Evolutionary conservation across 2,797 vertebrate genomes (phyloP), one percentile per base, ranked within the genome.

Genomic region (Lerista edwardsae): DNA sequence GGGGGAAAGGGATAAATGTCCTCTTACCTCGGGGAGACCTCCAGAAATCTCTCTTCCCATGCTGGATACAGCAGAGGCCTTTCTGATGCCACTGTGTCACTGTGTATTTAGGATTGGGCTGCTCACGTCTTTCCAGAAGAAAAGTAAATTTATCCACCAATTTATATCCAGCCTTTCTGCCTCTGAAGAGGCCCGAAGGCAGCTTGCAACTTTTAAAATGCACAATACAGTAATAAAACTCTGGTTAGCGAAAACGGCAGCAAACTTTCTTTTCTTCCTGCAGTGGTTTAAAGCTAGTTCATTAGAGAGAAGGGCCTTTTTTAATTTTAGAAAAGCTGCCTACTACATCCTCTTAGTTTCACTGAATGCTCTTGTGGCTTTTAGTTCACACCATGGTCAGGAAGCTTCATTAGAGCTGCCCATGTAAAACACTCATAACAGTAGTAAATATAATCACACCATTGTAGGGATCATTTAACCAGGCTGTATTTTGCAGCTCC

Each of bases 401-500:
- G n/a, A 51, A 9, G 27, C n/a, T 86, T 86, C 65, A 75, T 76
- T 86, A 81, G 25, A 51, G 31, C 19, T 86, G 41, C 39, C 83
- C 12, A 11, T 65, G 76, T 84, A 79, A 86, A 82, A 64, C 55
- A 71, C 41, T 86, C 55, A 44, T 69, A 76, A 82, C 5, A 25
- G 41, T 71, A 76, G 55, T 86, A 77, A 64, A 82, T 64, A 64
- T 71, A 82, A 86, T 71, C 65, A 71, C 57, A 71, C 79, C 39
- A 75, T 76, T 76, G 47, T 64, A 75, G 62, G 73, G 41, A 68
- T 71, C 25, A 77, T 81, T 86, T 81, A 75, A 76, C 65, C 73
- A 71, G 73, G 31, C n/a, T 81, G 73, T 19, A 62, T 47, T 82
- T 86, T 71, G 64, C 11, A 62, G 39, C 41, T 81, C 64, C 41